Evolutionary conservation across 2,113 vertebrate genomes (phyloP).

Genomic region (Trogon surrucura): DNA sequence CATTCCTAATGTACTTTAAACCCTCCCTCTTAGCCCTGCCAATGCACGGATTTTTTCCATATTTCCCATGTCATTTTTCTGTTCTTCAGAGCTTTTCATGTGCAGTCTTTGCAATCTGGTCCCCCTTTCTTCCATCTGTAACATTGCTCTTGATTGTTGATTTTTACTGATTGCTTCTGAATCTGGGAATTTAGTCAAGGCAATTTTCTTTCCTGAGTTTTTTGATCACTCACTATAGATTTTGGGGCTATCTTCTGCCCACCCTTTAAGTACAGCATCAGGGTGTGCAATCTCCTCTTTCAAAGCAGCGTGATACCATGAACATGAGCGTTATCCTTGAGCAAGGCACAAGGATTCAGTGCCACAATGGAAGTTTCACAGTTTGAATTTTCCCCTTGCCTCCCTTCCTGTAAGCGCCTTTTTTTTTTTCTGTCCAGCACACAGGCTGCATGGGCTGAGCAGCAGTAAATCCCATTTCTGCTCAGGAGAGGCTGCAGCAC

Average conservation of each 20-base stretch:
- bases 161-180: background rate
- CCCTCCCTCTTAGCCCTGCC: background rate
- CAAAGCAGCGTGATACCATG: background rate
- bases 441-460: background rate
- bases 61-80: background rate
- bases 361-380: background rate
- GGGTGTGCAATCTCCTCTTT: background rate
- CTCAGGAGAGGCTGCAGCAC: background rate
- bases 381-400: background rate
- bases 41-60: background rate
- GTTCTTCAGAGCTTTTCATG: background rate
- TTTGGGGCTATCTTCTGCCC: background rate
- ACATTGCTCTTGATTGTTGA: background rate
- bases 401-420: background rate
- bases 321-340: background rate
- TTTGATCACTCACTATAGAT: background rate
- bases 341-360: background rate
- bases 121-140: background rate
- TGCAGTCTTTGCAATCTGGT: background rate
- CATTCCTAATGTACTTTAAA: background rate
- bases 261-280: background rate
- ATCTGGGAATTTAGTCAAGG: background rate
- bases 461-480: background rate
- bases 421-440: background rate
- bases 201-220: background rate